phyloP scores from a whole-genome alignment of 30 jellyfish, hydroid and myxozoan genomes.

The Hydra vulgaris region DNA sequence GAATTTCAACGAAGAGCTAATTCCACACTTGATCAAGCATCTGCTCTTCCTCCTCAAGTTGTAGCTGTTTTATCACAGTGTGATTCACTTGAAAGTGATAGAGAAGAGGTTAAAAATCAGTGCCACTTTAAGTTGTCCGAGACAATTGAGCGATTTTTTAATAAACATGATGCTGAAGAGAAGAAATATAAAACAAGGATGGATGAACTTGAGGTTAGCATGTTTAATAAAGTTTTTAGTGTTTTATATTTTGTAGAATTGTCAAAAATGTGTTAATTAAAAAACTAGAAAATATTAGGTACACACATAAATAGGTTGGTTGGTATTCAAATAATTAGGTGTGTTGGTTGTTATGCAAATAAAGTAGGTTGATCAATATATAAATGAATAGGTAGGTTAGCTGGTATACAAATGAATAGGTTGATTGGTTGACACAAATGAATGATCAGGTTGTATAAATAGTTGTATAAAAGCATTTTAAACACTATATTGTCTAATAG shows the following conservation, averaged over 20 bases:
- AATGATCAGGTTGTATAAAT: too few species aligned
- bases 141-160: constrained; percentile 61
- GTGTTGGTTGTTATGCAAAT: too few species aligned
- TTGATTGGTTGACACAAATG: too few species aligned
- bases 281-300: background rate
- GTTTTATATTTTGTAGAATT: too few species aligned
- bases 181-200: constrained; percentile 53
- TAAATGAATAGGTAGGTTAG: too few species aligned
- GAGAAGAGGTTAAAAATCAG: constrained; percentile 53
- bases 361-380: too few species aligned
- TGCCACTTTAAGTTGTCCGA: constrained; percentile 55
- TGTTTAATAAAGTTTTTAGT: too few species aligned
- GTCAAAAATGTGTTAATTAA: background rate
- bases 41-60: constrained; percentile 94
- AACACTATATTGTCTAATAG: too few species aligned
- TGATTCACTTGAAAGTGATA: constrained; percentile 52
- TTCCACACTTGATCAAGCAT: constrained; percentile 77
- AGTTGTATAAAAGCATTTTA: too few species aligned
- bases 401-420: too few species aligned
- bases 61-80: constrained; percentile 78
- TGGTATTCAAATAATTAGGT: too few species aligned
- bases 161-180: constrained; percentile 72
- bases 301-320: background rate
- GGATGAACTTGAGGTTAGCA: constrained; percentile 90
- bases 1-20: constrained; percentile 49